Evolutionary conservation across 2,888 invertebrate genomes (phyloP), one percentile per base, ranked within the genome.

Genomic region (Oxystoma pomonae): DNA sequence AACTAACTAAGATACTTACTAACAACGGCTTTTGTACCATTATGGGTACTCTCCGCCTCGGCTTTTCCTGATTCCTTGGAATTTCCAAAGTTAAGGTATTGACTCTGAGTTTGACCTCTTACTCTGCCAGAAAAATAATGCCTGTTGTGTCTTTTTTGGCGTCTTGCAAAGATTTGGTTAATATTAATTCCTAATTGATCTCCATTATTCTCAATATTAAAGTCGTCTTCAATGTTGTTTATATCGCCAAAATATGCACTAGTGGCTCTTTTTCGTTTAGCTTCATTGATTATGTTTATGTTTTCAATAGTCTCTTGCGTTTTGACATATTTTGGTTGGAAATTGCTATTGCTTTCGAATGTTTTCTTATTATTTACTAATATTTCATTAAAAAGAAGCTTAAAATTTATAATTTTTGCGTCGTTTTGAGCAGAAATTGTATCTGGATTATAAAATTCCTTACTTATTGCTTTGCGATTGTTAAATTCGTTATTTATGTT

Each of bases 71-170:
- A 85, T 62, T 80, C 75, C 65, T 82, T 80, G 3, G 72, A 68
- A 64, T 84, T 83, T 60, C 88, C 89, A 69, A 87, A 86, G 74
- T 88, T 89, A 71, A 93, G 81, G 77, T 92, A 93, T 76, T 93
- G 93, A 1, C 92, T 91, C 76, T 93, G 93, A 0, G 92, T 92
- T 78, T 93, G 93, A 1, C 92, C 92, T 58, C 90, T 81, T 71
- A 84, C 81, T 19, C 86, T 84, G 55, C 83, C 77, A 50, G 70
- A 70, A 60, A 76, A 76, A 62, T 73, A 76, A 59, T 75, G 73
- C 59, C 72, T 70, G 12, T 75, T 73, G n/a, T 75, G 69, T 20
- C 79, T 69, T 70, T 74, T 64, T 16, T 21, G 50, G n/a, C 61
- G 61, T 35, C 35, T 35, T 35, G 5, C 12, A 7, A 35, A 7